Conservation (phyloP, 2,888 invertebrate species). For the Diaphora mendica region DNA sequence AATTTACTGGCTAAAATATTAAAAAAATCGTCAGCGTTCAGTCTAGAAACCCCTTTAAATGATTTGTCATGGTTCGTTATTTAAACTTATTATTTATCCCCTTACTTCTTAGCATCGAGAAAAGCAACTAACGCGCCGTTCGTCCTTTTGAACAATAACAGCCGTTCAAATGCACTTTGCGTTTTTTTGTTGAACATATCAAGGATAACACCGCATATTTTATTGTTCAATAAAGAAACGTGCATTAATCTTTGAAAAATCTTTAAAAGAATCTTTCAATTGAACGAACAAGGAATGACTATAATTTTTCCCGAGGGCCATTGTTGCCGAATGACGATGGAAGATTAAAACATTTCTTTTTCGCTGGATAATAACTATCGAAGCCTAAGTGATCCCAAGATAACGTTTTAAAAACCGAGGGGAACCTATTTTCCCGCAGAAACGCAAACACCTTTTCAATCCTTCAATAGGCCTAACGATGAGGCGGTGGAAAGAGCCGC, state of each 20-base stretch:
- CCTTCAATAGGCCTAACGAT: slow-evolving; percentile 81
- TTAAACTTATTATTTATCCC: neutral
- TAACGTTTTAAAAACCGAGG: slow-evolving; percentile 79
- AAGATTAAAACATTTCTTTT: slow-evolving; percentile 83
- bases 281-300: slow-evolving; percentile 79
- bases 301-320: slow-evolving; percentile 72
- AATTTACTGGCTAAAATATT: neutral
- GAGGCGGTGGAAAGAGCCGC: slow-evolving; percentile 69
- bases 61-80: neutral
- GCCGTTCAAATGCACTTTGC: neutral
- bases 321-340: slow-evolving; percentile 83
- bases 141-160: neutral
- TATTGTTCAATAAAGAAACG: slow-evolving; percentile 30
- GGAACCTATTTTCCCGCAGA: slow-evolving; percentile 82
- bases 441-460: slow-evolving; percentile 87
- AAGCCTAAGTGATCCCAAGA: slow-evolving; percentile 83
- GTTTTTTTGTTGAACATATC: slow-evolving; percentile 18
- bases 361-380: slow-evolving; percentile 82
- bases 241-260: slow-evolving; percentile 55
- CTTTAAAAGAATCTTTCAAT: slow-evolving; percentile 62
- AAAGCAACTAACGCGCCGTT: neutral
- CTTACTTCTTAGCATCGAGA: neutral
- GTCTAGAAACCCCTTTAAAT: neutral
- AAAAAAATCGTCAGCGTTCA: neutral
- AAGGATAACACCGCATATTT: slow-evolving; percentile 45